Evolutionary conservation across 2,888 invertebrate species (phyloP), one percentile per base, ranked within the genome.

Genomic region (Calliphora vomitoria): DNA sequence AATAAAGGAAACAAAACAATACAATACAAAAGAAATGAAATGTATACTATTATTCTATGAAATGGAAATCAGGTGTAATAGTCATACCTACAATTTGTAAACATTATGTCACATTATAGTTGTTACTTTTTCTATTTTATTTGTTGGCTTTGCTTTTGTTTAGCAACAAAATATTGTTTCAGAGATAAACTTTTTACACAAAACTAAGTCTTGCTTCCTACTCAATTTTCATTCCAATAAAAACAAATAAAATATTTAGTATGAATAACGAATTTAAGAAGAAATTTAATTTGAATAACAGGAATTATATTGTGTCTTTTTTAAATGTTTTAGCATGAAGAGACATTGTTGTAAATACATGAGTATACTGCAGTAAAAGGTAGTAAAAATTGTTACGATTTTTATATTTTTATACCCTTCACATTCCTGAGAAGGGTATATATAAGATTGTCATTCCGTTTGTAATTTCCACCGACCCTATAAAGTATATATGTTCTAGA

Each of bases 51-150:
- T 76, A 76, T 66, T 66, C 53, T 60, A 44, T 53, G 53, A 38
- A 53, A 66, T 53, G 20, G 11, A 66, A 76, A 76, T 66, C 76
- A 76, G 76, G 76, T 66, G 76, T 38, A 20, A 18, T 41, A 76
- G 38, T 76, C 53, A 18, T 31, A 76, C 47, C 47, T 50, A 76
- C 18, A 47, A 79, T 79, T 79, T 68, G 68, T 79, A 68, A 79
- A 68, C 64, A 68, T 66, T 78, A 76, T 76, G 76, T 64, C 64
- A 64, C 35, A 76, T 50, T 64, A 66, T 25, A 53, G 64, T 76
- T 66, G 75, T 62, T 58, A 60, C n/a, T 58, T 47, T 47, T 76
- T 71, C 0, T 50, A 4, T 53, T 53, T 11, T 18, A 31, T n/a
- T 35, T 69, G 25, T 35, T 55, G 20, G 31, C 35, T 31, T 50